Base-by-base conservation (phyloP, 1,140 invertebrate genomes). In the Hylaeus anthracinus region DNA sequence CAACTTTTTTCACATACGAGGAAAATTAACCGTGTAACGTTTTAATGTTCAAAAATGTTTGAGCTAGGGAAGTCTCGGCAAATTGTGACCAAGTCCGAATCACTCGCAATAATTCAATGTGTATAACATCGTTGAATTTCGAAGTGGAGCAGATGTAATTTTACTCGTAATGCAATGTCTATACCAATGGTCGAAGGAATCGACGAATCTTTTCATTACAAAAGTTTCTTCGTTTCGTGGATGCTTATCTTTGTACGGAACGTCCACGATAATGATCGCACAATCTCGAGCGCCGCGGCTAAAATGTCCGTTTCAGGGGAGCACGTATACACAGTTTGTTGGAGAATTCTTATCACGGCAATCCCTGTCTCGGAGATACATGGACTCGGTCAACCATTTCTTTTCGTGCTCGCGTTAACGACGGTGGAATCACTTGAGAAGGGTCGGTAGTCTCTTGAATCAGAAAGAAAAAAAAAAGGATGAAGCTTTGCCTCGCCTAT, bases 401-500 rank as follows among this genome's bases (percentile, higher is more conserved):
- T 65, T 64, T 61, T 58, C 12, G 39, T 45, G 48, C 56, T 26
- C 48, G 43, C 71, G 56, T 79, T 69, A 74, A 86, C 73, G 58
- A 81, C 65, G 74, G 56, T 69, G 71, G 64, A 77, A 51, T 72
- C 83, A 71, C 55, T 81, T 60, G 79, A 64, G 78, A 81, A 60
- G 77, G 39, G 63, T 86, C 82, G 63, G 48, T 48, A 65, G 88
- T 91, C 91, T 93, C 91, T 93, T 91, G 91, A 92, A 92, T 90
- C 88, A 86, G 86, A 90, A 73, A 26, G 56, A 78, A 64, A 83
- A 72, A 81, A 60, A 91, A 90, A 88, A 84, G 85, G 88, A 92
- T 92, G 89, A 93, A 89, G 92, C 92, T 94, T 94, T 88, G 93
- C 93, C 91, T 93, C 90, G 92, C 92, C 91, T 93, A 88, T 93